Percentiles rank a stretch among this genome's conserved stretches.
Conservation (phyloP, 2,113 vertebrate species). For the Trematomus loennbergii region DNA sequence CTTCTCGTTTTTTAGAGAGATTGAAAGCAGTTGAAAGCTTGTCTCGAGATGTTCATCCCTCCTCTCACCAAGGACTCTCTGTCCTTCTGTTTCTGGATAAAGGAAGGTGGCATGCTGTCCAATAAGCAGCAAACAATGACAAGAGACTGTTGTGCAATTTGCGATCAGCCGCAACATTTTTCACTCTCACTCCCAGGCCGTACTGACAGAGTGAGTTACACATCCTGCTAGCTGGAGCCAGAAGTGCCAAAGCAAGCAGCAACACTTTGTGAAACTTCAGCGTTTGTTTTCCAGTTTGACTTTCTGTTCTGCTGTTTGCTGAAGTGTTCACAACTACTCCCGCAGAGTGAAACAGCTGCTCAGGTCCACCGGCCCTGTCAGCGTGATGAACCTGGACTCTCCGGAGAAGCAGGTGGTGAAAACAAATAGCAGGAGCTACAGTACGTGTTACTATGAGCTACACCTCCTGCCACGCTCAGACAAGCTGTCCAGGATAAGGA, state of each 20-base stretch:
- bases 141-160: background rate
- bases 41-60: too few species aligned
- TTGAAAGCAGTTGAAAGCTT: too few species aligned
- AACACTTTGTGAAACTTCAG: too few species aligned
- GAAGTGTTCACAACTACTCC: conserved; percentile 14
- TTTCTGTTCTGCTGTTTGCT: conserved; percentile 8
- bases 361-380: conserved; percentile 7
- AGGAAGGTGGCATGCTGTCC: background rate
- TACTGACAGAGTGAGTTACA: background rate
- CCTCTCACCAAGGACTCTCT: background rate
- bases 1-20: too few species aligned
- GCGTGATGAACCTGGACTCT: conserved; percentile 3
- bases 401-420: conserved; percentile 14
- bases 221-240: background rate
- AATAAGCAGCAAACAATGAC: background rate
- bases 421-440: conserved; percentile 14
- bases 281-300: background rate
- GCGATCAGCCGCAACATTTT: background rate
- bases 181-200: background rate
- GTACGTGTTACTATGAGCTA: background rate
- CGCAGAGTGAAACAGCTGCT: conserved; percentile 28
- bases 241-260: background rate
- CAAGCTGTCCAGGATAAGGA: conserved; percentile 8
- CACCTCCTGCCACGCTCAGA: conserved; percentile 25
- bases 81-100: background rate